phyloP scores from a whole-genome alignment of 2,797 vertebrate genomes.

The Lagorchestes hirsutus region DNA sequence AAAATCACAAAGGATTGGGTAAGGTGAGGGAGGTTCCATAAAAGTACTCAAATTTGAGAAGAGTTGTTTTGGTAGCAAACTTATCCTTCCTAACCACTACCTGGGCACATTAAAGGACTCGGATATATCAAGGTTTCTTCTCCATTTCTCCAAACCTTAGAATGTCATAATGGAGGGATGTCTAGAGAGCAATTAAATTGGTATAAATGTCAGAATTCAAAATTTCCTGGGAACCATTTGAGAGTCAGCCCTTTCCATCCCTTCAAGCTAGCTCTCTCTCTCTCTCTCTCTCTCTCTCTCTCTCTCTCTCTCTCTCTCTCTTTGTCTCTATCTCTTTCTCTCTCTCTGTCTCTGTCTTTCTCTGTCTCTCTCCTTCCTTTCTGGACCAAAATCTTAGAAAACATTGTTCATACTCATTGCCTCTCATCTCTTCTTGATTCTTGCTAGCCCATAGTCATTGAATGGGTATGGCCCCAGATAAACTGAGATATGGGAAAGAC shows the following conservation, averaged over 20 bases:
- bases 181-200: background rate
- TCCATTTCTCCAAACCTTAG: background rate
- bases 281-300: background rate
- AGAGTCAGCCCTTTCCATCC: background rate
- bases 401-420: background rate
- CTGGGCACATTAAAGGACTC: background rate
- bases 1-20: background rate
- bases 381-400: background rate
- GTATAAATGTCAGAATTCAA: background rate
- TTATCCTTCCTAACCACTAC: background rate
- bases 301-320: too few relatives aligned
- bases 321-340: too few relatives aligned
- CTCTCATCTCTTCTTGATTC: background rate
- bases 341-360: background rate
- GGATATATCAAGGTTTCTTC: background rate
- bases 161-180: background rate
- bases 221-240: background rate
- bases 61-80: background rate
- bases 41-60: background rate
- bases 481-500: background rate
- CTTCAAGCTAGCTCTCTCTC: background rate
- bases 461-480: background rate
- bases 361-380: background rate
- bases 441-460: background rate
- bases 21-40: background rate